A percentile compares a stretch with the other conserved stretches of the same genome.
These are phyloP conservation scores for Falco punctatus DNA, from an alignment of 2,113 vertebrate genomes.

Conservation along the genomic window DNA sequence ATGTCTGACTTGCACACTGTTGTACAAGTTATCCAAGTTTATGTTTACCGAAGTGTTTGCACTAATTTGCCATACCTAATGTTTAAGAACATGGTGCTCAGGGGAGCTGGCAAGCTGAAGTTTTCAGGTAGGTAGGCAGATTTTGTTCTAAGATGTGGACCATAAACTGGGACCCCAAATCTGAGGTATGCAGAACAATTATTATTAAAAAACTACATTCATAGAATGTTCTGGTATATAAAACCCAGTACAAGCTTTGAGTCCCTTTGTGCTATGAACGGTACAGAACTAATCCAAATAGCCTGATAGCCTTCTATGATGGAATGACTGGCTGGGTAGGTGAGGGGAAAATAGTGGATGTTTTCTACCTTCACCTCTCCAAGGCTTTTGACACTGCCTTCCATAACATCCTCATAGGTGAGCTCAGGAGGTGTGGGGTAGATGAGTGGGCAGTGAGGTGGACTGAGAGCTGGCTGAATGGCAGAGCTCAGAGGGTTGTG, in stretches of 20 bases:
- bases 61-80: neutral
- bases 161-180: neutral
- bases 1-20: neutral
- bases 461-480: no score
- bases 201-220: neutral
- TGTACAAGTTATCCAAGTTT: neutral
- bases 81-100: neutral
- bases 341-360: no score
- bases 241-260: neutral
- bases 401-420: no score
- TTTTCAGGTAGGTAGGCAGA: neutral
- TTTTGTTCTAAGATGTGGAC: neutral
- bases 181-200: neutral
- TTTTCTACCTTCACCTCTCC: no score
- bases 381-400: no score
- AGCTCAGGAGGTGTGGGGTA: no score
- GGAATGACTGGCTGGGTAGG: no score
- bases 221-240: neutral
- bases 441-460: no score
- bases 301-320: no score
- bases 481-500: no score
- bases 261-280: neutral
- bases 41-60: neutral
- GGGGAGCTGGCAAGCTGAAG: neutral
- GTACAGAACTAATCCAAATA: neutral